These are phyloP conservation scores for Drosophila ogumai DNA, from an alignment of 1,140 invertebrate species.

Conservation along the genomic window DNA sequence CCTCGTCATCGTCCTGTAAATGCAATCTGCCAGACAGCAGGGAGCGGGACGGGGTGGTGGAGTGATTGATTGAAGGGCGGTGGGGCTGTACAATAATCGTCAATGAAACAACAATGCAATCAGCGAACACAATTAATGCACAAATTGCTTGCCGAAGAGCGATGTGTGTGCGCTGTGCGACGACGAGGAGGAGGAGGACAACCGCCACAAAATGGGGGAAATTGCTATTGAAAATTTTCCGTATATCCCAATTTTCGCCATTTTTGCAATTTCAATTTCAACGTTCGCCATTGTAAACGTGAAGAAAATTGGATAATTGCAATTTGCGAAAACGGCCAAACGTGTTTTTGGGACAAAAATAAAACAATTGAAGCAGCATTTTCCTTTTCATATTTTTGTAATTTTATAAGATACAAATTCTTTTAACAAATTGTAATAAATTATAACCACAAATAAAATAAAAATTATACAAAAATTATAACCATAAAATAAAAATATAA, in stretches of 20 bases:
- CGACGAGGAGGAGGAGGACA: background rate
- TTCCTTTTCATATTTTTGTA: no score
- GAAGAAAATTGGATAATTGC: slow-evolving; percentile 12
- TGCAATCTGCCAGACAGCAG: slow-evolving; percentile 8
- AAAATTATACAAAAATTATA: no score
- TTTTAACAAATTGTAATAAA: no score
- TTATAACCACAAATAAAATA: no score
- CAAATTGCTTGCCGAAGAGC: slow-evolving; percentile 67
- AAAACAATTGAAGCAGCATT: no score
- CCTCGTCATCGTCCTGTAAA: background rate
- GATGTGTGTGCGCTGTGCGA: slow-evolving; percentile 41
- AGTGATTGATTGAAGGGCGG: slow-evolving; percentile 28
- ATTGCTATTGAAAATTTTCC: slow-evolving; percentile 9
- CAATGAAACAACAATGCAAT: slow-evolving; percentile 69
- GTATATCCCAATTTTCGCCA: slow-evolving; percentile 2
- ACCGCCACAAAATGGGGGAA: slow-evolving; percentile 20
- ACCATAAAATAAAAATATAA: no score
- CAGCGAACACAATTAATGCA: slow-evolving; percentile 73
- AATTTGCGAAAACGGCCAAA: background rate
- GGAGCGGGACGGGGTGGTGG: background rate
- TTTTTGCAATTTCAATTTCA: slow-evolving; percentile 13
- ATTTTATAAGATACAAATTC: no score
- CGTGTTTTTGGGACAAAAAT: background rate
- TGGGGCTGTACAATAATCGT: slow-evolving; percentile 12
- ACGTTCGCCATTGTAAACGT: slow-evolving; percentile 2